phyloP scores from a whole-genome alignment of 2,888 invertebrate species.

The Acronicta alni region DNA sequence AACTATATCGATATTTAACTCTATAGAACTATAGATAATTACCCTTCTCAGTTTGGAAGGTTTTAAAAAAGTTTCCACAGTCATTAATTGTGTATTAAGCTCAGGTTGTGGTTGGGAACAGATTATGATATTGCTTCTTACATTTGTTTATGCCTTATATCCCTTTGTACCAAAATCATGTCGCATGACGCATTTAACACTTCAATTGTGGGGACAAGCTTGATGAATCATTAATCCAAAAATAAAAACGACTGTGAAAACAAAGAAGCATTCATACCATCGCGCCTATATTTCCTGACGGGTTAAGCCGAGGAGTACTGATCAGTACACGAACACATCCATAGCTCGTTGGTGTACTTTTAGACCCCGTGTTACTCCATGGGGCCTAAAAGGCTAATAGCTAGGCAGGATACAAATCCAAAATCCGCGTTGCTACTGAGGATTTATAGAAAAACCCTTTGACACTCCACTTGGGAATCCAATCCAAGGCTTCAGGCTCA shows the following conservation, averaged over 20 bases:
- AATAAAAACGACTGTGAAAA: background rate
- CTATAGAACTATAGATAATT: constrained; percentile 7
- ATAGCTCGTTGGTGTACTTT: too few relatives aligned
- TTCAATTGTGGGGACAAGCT: background rate
- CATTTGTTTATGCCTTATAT: background rate
- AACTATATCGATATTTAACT: constrained; percentile 6
- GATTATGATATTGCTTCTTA: constrained; percentile 1
- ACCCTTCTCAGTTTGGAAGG: constrained; percentile 12
- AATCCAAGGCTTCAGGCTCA: too few relatives aligned
- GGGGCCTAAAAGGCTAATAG: too few relatives aligned
- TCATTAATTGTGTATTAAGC: constrained; percentile 40
- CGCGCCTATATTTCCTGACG: too few relatives aligned
- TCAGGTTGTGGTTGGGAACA: background rate
- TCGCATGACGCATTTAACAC: constrained; percentile 21
- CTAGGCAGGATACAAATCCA: too few relatives aligned
- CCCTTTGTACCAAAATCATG: background rate
- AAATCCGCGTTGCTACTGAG: too few relatives aligned
- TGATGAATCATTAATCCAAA: background rate
- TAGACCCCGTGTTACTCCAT: too few relatives aligned
- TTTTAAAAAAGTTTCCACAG: constrained; percentile 38
- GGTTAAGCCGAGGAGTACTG: too few relatives aligned
- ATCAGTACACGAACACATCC: too few relatives aligned
- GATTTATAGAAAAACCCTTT: too few relatives aligned
- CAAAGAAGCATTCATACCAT: too few relatives aligned
- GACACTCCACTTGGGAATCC: too few relatives aligned